Base-by-base conservation (phyloP, 2,113 vertebrate genomes). In the Paradisaea rubra region DNA sequence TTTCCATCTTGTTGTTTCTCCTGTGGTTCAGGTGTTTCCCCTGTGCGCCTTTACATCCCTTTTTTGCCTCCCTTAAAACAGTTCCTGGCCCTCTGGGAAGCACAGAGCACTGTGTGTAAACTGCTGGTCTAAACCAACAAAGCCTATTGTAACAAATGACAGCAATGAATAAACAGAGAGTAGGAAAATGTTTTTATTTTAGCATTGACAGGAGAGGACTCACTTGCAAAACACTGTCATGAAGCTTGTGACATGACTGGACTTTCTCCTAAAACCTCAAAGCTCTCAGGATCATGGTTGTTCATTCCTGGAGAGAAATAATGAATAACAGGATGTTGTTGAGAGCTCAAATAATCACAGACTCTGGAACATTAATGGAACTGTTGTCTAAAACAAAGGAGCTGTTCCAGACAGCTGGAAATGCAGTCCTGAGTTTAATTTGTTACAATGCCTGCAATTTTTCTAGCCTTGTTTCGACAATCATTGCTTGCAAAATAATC, bases 331-430 rank as follows among this genome's bases (percentile, higher is more conserved):
- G 84, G 86, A 73, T 5, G 4, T 76, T 81, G 82, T 69, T 88
- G 83, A 89, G 89, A 88, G 81, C 91, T 92, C 50, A 86, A 53
- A 89, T 74, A 92, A 86, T 81, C 54, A 66, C 10, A 89, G 69
- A 24, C 50, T 79, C 80, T 89, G 89, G 68, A 82, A 64, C 77
- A 16, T 82, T 77, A 91, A 37, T 35, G 39, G 52, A 78, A 59
- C 77, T 88, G 83, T 88, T 89, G 86, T 89, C 60, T 73, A 45
- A 84, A 95, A 92, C 83, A 86, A 86, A 86, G 68, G 57, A 82
- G 64, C 66, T 73, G 56, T 88, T 94, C 84, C 91, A 95, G 91
- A 78, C 81, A 95, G 83, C 73, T 95, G 91, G 81, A 94, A 93
- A 92, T 35, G 77, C 42, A 61, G 47, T 24, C 78, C 69, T 31